A percentile compares a stretch with the other conserved stretches of the same genome.
Conservation (phyloP, 1,140 invertebrate genomes). For the Phortica variegata region DNA sequence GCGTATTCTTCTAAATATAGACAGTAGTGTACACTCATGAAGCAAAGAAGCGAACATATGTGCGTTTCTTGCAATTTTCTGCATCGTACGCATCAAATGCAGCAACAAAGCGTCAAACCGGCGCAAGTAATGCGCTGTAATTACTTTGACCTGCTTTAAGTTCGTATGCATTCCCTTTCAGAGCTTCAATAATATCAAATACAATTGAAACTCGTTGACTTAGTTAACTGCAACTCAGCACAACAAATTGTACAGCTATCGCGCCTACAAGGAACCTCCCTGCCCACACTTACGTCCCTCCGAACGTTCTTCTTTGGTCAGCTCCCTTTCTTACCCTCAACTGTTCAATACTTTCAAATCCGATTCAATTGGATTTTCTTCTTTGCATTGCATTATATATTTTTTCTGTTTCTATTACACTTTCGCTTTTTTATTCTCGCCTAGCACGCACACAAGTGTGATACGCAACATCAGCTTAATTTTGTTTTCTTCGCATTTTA, state of each 20-base stretch:
- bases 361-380: conserved; percentile 48
- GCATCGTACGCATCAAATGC: no score
- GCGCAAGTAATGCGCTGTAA: conserved; percentile 37
- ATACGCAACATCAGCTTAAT: conserved; percentile 37
- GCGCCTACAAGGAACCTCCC: conserved; percentile 1
- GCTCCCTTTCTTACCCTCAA: no score
- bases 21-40: no score
- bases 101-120: no score
- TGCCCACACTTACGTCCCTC: neutral
- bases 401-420: conserved; percentile 32
- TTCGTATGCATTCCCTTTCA: no score
- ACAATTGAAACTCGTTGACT: no score
- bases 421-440: no score
- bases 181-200: no score
- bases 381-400: conserved; percentile 23
- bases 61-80: no score
- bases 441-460: no score
- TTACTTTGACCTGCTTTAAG: conserved; percentile 48
- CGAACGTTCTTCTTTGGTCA: neutral
- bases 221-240: conserved; percentile 15
- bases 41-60: no score
- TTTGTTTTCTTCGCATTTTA: conserved; percentile 21
- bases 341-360: conserved; percentile 40
- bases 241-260: conserved; percentile 13
- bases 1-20: no score